Evolutionary conservation across 2,113 vertebrate species (phyloP), one percentile per base, ranked within the genome.

Genomic region (Apodemus speciosus): DNA sequence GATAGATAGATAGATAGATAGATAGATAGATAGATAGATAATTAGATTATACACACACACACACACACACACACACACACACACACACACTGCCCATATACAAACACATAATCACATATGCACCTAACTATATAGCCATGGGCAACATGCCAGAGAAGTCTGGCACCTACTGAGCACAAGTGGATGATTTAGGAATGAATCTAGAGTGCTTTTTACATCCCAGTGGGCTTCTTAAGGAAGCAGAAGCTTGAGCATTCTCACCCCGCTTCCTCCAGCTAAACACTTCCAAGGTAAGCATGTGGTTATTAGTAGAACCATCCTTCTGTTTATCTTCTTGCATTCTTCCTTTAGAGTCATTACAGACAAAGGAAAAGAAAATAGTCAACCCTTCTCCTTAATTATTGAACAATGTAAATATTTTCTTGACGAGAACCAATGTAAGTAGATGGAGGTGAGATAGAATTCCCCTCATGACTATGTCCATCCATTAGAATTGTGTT

Each of bases 401-500:
- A 60, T 97, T 98, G 97, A 98, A 95, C 97, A 94, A 85, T 69
- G 88, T 95, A 96, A 95, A 76, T 77, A 95, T 87, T 92, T 97
- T 53, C 86, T 97, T 96, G 92, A 97, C 75, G 75, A 94, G 30
- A 95, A 96, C 92, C 97, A 96, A 79, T 97, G 86, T 92, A 93
- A 95, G 83, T 94, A 53, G 66, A 72, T 76, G 96, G 96, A 97
- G 91, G 96, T 96, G 84, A 95, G 73, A 95, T 86, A 95, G 80
- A 72, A 97, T 88, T 76, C 85, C 43, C n/a, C 8, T 64, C 25
- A 46, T 20, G 58, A 96, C 73, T 85, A 76, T 92, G 94, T 91
- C 91, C 66, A 92, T 95, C 97, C 93, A 90, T 68, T 71, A 72
- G 88, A 96, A 51, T 81, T 95, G 49, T 96, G 73, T 94, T 95